Evolutionary conservation across 2,797 vertebrate genomes (phyloP).

Genomic region (Gobionotothen gibberifrons): DNA sequence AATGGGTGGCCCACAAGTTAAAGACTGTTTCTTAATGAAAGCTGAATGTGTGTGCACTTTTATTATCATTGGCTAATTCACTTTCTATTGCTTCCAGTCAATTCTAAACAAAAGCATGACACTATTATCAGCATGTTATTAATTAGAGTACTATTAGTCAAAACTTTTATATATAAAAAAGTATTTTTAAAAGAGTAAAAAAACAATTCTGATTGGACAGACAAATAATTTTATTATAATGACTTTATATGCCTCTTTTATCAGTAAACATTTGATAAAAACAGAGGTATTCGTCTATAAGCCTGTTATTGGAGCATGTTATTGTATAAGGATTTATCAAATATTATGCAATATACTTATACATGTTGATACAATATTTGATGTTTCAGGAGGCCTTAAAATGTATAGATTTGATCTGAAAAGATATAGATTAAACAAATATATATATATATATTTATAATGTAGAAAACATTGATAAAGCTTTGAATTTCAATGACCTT

Average conservation of each 20-base stretch:
- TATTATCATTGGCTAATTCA: not conserved
- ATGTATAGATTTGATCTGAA: not conserved
- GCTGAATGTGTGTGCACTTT: constrained; percentile 14
- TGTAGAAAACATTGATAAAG: not conserved
- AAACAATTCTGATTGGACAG: too few species aligned
- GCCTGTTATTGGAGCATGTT: not conserved
- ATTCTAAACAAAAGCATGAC: constrained; percentile 1
- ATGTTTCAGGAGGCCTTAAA: constrained; percentile 7
- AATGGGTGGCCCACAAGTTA: not conserved
- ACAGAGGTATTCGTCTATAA: not conserved
- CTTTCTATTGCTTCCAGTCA: not conserved
- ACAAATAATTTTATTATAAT: not conserved
- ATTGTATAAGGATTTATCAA: not conserved
- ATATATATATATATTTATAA: too few species aligned
- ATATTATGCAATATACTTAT: not conserved
- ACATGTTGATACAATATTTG: not conserved
- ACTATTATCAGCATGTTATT: not conserved
- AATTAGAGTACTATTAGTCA: constrained; percentile 8
- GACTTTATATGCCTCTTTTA: not conserved
- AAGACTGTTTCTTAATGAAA: not conserved
- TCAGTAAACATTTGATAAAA: too few species aligned
- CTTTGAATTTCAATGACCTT: not conserved
- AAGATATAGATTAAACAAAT: too few species aligned
- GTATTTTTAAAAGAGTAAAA: too few species aligned
- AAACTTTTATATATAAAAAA: not conserved